Base-by-base conservation (phyloP, 1,140 invertebrate genomes). In the Panagrolaimus sp. region DNA sequence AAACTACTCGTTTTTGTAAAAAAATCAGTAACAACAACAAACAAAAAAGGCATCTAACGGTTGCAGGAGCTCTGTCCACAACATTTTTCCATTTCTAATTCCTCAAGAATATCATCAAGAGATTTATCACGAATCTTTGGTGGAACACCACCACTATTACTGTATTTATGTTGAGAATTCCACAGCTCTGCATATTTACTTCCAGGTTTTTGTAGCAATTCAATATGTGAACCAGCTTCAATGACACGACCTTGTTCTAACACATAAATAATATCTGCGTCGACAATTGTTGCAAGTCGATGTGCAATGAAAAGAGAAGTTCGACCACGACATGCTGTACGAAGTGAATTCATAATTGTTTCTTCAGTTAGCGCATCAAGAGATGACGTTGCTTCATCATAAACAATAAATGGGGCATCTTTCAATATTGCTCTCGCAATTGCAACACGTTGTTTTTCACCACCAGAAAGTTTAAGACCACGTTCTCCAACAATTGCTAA, bases 301-400 rank as follows among this genome's bases (percentile, higher is more conserved):
- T 99, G 96, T 61, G 96, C 96, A 74, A 99, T 98, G 74, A 94
- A 94, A 71, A 99, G 92, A 1, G 93, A 94, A 0, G 96, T 99
- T 65, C 90, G 88, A 5, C 91, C 91, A 53, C 87, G 83, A 0
- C 92, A 93, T 2, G 93, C 93, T 74, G 89, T 87, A 65, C 89
- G 87, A 51, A 98, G 82, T 0, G 95, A 93, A 82, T 89, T 88
- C 63, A 98, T 87, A 72, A 98, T 98, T 81, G 94, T 92, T 91
- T 92, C 88, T 88, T 99, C 96, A 1, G 96, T 98, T n/a, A 98
- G 90, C 0, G 93, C 94, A 85, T 98, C 96, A 57, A 99, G 86
- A 46, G 92, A 93, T 46, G 94, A 97, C 1, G 96, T 99, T 3
- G 96, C 96, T 86, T 99, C 96, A 83, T 99, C 96, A 84, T 98